Percentiles rank a stretch among this genome's conserved stretches.
Conservation (phyloP, 2,113 vertebrate species). For the Leuciscus idus region DNA sequence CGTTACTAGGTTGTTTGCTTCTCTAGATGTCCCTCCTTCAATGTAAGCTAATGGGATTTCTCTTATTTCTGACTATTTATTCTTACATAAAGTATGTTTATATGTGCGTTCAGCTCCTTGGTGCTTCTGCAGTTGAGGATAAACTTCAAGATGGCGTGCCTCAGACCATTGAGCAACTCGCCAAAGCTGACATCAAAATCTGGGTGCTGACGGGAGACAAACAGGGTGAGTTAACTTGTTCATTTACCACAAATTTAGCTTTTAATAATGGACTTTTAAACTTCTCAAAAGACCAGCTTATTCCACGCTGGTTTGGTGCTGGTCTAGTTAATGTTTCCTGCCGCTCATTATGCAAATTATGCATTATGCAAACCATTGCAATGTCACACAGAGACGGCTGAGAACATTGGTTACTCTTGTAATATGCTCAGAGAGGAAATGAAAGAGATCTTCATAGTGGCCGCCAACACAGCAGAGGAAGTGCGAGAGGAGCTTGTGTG, state of each 20-base stretch:
- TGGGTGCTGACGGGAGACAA: conserved; percentile 98
- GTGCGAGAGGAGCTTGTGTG: conserved; percentile 85
- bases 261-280: not conserved
- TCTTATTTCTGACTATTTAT: conserved; percentile 15
- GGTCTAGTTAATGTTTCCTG: not conserved
- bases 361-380: not conserved
- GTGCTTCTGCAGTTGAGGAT: conserved; percentile 93
- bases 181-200: conserved; percentile 90
- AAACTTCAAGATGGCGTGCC: conserved; percentile 94
- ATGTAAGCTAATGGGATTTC: not conserved
- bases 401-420: conserved; percentile 93
- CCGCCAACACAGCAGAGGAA: conserved; percentile 74
- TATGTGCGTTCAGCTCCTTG: conserved; percentile 78
- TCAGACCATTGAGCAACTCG: conserved; percentile 87
- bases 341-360: not conserved
- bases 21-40: not conserved
- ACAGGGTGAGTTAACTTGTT: conserved; percentile 79
- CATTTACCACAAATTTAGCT: not conserved
- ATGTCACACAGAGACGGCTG: conserved; percentile 84
- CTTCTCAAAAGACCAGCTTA: not conserved
- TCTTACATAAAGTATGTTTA: not conserved
- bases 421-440: conserved; percentile 89
- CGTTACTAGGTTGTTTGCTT: not conserved
- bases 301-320: not conserved
- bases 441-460: conserved; percentile 83